These are phyloP conservation scores for Danio kyathit DNA, from an alignment of 2,797 vertebrate species.

Conservation along the genomic window DNA sequence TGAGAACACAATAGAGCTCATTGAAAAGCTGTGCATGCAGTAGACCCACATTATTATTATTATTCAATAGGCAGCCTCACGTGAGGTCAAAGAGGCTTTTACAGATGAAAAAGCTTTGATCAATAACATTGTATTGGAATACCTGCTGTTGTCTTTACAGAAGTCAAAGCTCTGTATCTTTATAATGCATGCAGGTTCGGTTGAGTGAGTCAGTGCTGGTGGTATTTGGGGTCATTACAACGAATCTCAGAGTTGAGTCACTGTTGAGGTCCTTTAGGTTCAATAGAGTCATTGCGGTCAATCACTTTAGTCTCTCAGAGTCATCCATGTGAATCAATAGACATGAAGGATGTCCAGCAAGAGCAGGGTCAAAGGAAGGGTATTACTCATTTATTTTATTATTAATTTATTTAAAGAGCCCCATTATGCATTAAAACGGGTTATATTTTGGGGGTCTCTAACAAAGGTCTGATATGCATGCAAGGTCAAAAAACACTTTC, in stretches of 20 bases:
- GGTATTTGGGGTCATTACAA: slow-evolving; percentile 54
- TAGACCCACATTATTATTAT: background rate
- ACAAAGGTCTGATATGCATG: too few relatives aligned
- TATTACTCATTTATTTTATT: background rate
- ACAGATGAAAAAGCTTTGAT: slow-evolving; percentile 37
- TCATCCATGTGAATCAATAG: slow-evolving; percentile 39
- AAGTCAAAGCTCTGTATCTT: slow-evolving; percentile 48
- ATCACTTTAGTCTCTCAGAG: slow-evolving; percentile 47
- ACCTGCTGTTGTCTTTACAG: slow-evolving; percentile 38
- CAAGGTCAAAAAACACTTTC: too few relatives aligned
- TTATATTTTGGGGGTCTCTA: too few relatives aligned
- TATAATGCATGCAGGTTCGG: slow-evolving; percentile 37
- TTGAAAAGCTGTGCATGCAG: slow-evolving; percentile 8
- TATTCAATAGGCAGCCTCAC: background rate
- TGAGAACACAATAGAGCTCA: background rate
- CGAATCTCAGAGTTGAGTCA: slow-evolving; percentile 49
- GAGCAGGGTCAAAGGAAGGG: background rate
- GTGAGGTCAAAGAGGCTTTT: slow-evolving; percentile 17
- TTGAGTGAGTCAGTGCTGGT: slow-evolving; percentile 51
- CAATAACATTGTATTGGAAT: slow-evolving; percentile 41
- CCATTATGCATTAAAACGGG: too few relatives aligned
- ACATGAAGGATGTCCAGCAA: slow-evolving; percentile 24
- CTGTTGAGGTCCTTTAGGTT: slow-evolving; percentile 43
- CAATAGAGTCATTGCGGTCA: slow-evolving; percentile 48
- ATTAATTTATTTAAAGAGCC: too few relatives aligned